Evolutionary conservation across 2,888 invertebrate species (phyloP).

Genomic region (Augiades crinisus): DNA sequence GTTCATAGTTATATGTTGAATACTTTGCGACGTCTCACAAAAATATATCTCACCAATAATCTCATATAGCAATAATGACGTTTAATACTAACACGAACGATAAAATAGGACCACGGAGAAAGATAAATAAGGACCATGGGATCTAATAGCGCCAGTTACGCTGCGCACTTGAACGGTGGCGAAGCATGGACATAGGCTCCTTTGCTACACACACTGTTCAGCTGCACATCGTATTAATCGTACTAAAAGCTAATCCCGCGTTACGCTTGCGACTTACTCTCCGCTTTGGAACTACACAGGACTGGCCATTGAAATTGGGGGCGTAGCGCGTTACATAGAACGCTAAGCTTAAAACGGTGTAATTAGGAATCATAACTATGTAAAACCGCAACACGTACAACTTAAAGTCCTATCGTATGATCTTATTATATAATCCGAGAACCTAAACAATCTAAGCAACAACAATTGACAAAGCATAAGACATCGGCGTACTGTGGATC

Average conservation of each 20-base stretch:
- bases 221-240: no score
- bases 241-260: slow-evolving; percentile 11
- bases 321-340: not conserved
- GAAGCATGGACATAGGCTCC: no score
- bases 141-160: slow-evolving; percentile 19
- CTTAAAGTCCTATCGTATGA: slow-evolving; percentile 25
- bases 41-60: slow-evolving; percentile 32
- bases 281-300: slow-evolving; percentile 2
- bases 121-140: slow-evolving; percentile 1
- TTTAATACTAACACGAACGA: slow-evolving; percentile 11
- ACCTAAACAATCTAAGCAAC: slow-evolving; percentile 23
- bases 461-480: slow-evolving; percentile 27
- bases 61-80: slow-evolving; percentile 24
- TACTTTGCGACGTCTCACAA: slow-evolving; percentile 26
- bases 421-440: slow-evolving; percentile 25
- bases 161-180: not conserved
- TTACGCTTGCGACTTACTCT: not conserved
- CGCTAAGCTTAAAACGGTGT: slow-evolving; percentile 7
- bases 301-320: slow-evolving; percentile 20
- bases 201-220: no score
- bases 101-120: slow-evolving; percentile 17
- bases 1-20: slow-evolving; percentile 8
- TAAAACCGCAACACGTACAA: slow-evolving; percentile 17
- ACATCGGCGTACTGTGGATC: slow-evolving; percentile 22
- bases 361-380: slow-evolving; percentile 21